These are phyloP conservation scores for Stichopus chloronotus DNA, from an alignment of 35 echinoderm and acorn worm genomes.

Conservation along the genomic window DNA sequence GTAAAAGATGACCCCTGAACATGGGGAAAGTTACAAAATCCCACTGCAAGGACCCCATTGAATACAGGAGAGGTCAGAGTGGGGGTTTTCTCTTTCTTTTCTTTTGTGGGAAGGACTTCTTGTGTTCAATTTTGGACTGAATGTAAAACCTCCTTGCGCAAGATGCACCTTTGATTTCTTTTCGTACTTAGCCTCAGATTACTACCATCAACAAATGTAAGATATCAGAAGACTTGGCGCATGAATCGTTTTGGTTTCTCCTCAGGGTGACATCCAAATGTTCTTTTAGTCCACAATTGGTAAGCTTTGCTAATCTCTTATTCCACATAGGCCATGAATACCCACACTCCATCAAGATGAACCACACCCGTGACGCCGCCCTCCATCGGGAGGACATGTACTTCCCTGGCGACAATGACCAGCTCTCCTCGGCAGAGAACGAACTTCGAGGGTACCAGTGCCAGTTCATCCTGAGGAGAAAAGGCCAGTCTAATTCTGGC, in stretches of 20 bases:
- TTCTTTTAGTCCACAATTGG: too few relatives aligned
- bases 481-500: slow-evolving; percentile 51
- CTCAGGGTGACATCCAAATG: too few relatives aligned
- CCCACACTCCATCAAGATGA: slow-evolving; percentile 93
- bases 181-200: too few relatives aligned
- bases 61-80: not conserved
- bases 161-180: too few relatives aligned
- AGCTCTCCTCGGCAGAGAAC: slow-evolving; percentile 75
- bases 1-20: not conserved
- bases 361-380: slow-evolving; percentile 80
- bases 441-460: slow-evolving; percentile 76
- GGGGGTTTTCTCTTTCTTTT: too few relatives aligned
- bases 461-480: slow-evolving; percentile 83
- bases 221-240: too few relatives aligned
- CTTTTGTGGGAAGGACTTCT: too few relatives aligned
- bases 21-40: not conserved
- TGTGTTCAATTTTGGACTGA: too few relatives aligned
- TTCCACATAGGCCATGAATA: slow-evolving; percentile 80
- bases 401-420: slow-evolving; percentile 60
- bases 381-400: slow-evolving; percentile 66
- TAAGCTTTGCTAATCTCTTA: not conserved
- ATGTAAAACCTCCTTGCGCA: too few relatives aligned
- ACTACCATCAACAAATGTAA: too few relatives aligned
- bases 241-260: too few relatives aligned
- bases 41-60: not conserved